Base-by-base conservation (phyloP, 2,797 vertebrate genomes). In the Oreonectes daqikongensis region DNA sequence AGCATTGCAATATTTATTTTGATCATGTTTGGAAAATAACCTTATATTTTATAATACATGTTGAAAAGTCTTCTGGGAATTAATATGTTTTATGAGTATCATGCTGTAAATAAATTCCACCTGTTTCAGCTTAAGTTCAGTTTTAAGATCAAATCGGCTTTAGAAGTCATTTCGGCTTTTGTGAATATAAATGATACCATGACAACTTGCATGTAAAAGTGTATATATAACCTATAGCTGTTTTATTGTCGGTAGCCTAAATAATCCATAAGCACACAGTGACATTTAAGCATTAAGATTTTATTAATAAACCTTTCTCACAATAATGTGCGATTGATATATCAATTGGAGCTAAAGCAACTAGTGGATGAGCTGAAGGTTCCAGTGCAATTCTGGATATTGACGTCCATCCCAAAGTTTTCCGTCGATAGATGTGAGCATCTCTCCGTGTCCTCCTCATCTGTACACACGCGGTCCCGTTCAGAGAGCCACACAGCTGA, bases 371-470 rank as follows among this genome's bases (percentile, higher is more conserved):
- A 67, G 35, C 30, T 15, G 24, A 66, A 75, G 20, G 20, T 61
- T 42, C 65, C n/a, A 8, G 40, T 61, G 44, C 60, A 50, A 69
- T 22, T 46, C 38, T 40, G 73, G 11, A 11, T 8, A 75, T 26
- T 30, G 24, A 57, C 63, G 14, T 68, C 38, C 73, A 75, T 38
- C n/a, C 26, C 65, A 61, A 77, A 77, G 20, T 77, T 77, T 77
- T 52, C 42, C 42, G 38, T 40, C 40, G 22, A 35, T 48, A 50
- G 24, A 20, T 61, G 28, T 52, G 28, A 17, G 67, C 28, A 61
- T 55, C 35, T 50, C 59, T 35, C 35, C 22, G 17, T 42, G n/a
- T 60, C 46, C 61, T 55, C 20, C 24, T 3, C 53, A 15, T 35
- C 55, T 50, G 53, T 35, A 35, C 2, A 60, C 15, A 28, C 9